Conservation (phyloP, 23 tunicate genomes). For the Styela clava region DNA sequence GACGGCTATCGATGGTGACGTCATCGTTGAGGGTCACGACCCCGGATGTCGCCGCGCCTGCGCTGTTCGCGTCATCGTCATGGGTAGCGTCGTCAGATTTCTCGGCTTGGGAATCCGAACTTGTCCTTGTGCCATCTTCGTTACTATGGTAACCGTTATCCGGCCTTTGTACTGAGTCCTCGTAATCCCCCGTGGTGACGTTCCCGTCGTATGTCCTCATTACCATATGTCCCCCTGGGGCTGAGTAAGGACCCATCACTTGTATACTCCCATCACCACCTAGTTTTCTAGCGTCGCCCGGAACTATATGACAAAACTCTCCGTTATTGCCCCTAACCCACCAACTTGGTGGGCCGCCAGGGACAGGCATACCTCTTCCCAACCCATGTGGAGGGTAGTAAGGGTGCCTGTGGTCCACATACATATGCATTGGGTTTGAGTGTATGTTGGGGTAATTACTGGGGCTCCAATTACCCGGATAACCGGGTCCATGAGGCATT, state of each 20-base stretch:
- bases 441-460: conserved; percentile 13
- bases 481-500: conserved; percentile 6
- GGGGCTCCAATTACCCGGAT: neutral
- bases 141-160: conserved; percentile 38
- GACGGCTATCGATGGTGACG: neutral
- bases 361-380: neutral
- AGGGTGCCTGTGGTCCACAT: conserved; percentile 25
- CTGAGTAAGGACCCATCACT: neutral
- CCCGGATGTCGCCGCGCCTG: conserved; percentile 23
- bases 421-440: conserved; percentile 10
- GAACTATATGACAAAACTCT: conserved; percentile 28
- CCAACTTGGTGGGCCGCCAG: neutral
- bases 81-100: neutral
- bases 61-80: conserved; percentile 17
- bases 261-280: neutral
- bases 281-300: conserved; percentile 14
- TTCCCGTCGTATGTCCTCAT: conserved; percentile 27
- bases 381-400: conserved; percentile 6
- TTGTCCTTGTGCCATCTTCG: conserved; percentile 19
- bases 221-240: conserved; percentile 8
- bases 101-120: conserved; percentile 9
- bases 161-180: conserved; percentile 17
- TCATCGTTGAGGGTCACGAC: conserved; percentile 8
- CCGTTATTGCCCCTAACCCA: conserved; percentile 24
- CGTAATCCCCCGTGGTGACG: conserved; percentile 13